A percentile compares a stretch with the other conserved stretches of the same genome.
Evolutionary conservation across 2,113 vertebrate species (phyloP).

Genomic region (Cochlearius cochlearius): DNA sequence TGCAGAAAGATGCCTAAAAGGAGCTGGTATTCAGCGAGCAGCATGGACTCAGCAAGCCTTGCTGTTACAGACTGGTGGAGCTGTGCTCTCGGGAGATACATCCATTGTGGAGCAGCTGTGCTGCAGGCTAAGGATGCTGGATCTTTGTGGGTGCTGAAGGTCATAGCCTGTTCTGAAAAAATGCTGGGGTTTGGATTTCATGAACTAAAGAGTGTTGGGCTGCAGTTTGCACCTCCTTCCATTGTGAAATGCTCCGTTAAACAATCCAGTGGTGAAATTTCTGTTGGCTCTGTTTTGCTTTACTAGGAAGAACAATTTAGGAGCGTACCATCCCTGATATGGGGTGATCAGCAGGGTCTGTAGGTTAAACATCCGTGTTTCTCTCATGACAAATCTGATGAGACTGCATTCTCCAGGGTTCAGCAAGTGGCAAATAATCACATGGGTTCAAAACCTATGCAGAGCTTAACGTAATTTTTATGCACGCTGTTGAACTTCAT

Average conservation of each 20-base stretch:
- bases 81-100: not conserved
- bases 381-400: fast-evolving
- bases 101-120: not conserved
- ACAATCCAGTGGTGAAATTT: fast-evolving
- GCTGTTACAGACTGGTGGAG: not conserved
- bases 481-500: fast-evolving
- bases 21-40: not conserved
- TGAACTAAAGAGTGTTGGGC: not conserved
- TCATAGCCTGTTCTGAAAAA: not conserved
- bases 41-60: not conserved
- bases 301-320: not conserved
- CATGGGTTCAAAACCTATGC: fast-evolving
- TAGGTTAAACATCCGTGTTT: not conserved
- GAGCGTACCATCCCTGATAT: not conserved
- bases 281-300: not conserved
- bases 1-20: not conserved
- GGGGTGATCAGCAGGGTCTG: not conserved
- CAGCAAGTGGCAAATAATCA: not conserved
- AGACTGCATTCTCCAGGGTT: not conserved
- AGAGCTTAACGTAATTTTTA: not conserved
- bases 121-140: not conserved
- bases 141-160: not conserved
- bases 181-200: not conserved
- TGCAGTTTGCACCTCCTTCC: not conserved
- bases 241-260: not conserved